Conservation (phyloP, 2,888 invertebrate species). For the Lasius platythorax region DNA sequence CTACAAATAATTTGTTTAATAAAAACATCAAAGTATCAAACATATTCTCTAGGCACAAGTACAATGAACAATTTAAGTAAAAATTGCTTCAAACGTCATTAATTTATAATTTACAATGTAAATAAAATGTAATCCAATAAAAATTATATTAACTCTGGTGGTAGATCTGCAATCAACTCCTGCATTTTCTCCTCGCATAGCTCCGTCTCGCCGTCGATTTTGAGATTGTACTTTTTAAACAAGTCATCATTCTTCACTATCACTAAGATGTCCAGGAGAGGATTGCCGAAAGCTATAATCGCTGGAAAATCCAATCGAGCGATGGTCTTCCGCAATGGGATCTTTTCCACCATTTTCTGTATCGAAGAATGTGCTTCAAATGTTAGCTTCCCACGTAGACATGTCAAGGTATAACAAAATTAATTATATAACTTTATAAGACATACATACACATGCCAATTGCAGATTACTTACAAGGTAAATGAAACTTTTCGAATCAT, state of each 20-base stretch:
- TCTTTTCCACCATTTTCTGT: conserved; percentile 73
- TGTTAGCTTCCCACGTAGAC: not conserved
- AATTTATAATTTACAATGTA: conserved; percentile 44
- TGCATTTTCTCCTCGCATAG: conserved; percentile 77
- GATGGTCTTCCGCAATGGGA: conserved; percentile 71
- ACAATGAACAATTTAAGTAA: not conserved
- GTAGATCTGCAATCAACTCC: conserved; percentile 76
- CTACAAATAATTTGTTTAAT: not conserved
- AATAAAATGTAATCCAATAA: conserved; percentile 47
- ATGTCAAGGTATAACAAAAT: not conserved
- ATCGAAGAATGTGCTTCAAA: not conserved
- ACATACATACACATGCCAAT: not conserved
- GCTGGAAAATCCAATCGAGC: conserved; percentile 75
- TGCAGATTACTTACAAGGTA: conserved; percentile 1
- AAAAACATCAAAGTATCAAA: conserved; percentile 6
- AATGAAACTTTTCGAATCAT: not conserved
- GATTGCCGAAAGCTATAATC: conserved; percentile 84
- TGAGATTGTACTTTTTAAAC: conserved; percentile 79
- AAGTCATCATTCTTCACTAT: conserved; percentile 76
- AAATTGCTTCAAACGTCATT: not conserved
- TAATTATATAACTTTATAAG: not conserved
- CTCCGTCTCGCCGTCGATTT: conserved; percentile 81
- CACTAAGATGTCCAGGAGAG: conserved; percentile 82
- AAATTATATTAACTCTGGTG: conserved; percentile 77
- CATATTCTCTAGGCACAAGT: not conserved